Evolutionary conservation across 1,140 invertebrate genomes (phyloP), one percentile per base, ranked within the genome.

Genomic region (Drosophila orena): DNA sequence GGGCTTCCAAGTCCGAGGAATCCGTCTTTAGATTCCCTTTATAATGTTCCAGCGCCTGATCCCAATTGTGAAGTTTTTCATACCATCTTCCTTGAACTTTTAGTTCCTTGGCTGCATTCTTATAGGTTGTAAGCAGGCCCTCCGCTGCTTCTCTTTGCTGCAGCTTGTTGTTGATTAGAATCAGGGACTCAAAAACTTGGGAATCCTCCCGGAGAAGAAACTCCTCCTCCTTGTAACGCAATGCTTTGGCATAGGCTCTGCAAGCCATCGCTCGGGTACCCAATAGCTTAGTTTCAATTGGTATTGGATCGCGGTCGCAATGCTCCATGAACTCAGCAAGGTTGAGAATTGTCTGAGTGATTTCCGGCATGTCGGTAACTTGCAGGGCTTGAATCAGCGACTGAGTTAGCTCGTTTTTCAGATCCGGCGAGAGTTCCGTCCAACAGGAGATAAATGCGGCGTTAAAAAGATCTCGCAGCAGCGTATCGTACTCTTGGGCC

Each of bases 301-400:
- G 98, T 56, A 99, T 93, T 0, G 98, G 97, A 14, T 98, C 98
- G 65, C 97, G 97, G 90, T 99, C 99, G 91, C 98, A 99, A 91
- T 99, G 99, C 84, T 99, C 99, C 98, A 99, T 99, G 84, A 99
- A 99, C 93, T 99, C 99, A 0, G 98, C 98, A 27, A 99, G 93
- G 93, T 99, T 99, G 2, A 99, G 93, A 62, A 99, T 97, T 0
- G 98, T 98, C 90, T 99, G 98, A 0, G 98, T 99, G 34, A 99
- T 96, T 93, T 99, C 99, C 0, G 98, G 97, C 52, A 99, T 95
- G 91, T 99, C 98, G 12, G 98, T 97, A 1, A 98, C 97, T 47
- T 96, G 96, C 0, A 99, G 92, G 0, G 98, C 98, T 92, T 98
- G 96, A 79, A 98, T 96, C 1, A 99, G 91, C 7, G 96, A 97